Evolutionary conservation across 2,888 invertebrate species (phyloP), one percentile per base, ranked within the genome.

Genomic region (Hyposoter didymator): DNA sequence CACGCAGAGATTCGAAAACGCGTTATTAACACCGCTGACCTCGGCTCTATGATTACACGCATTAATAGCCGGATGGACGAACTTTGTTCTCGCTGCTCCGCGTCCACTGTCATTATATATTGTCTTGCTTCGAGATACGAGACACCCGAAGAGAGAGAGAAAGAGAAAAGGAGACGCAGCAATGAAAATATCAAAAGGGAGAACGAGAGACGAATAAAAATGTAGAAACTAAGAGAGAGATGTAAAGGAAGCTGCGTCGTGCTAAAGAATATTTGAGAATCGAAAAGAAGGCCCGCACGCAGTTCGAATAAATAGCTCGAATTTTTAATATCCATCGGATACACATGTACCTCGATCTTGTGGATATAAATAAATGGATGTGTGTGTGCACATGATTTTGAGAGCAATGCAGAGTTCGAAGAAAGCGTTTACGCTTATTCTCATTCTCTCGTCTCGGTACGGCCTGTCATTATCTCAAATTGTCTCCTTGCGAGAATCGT

Each of bases 21-120:
- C 93, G 92, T 93, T 93, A 93, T 93, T 94, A 93, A 93, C 92
- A 91, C 92, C 92, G 91, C 89, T 91, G 92, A 92, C 91, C 91
- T 91, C 89, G 90, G 89, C 90, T 93, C 93, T 93, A 94, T 94
- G 93, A 94, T 94, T 94, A 94, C 92, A 90, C 89, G 82, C 92
- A 92, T 92, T 93, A 93, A 93, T 93, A 90, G 92, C 91, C 92
- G 91, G 91, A 90, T 89, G 90, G 91, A 90, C 91, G 91, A 90
- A 91, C 91, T 92, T 92, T 91, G 90, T 88, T 91, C 92, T 87
- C 91, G 89, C 89, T 88, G 89, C 89, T 88, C 87, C 89, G 88
- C 89, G 55, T 66, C 87, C 92, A 90, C 92, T 91, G 88, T 92
- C 89, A 93, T 93, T 92, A 92, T 90, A 88, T 88, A 73, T 59